These are phyloP conservation scores for Sitta europaea DNA, from an alignment of 2,113 vertebrate species.

Conservation along the genomic window DNA sequence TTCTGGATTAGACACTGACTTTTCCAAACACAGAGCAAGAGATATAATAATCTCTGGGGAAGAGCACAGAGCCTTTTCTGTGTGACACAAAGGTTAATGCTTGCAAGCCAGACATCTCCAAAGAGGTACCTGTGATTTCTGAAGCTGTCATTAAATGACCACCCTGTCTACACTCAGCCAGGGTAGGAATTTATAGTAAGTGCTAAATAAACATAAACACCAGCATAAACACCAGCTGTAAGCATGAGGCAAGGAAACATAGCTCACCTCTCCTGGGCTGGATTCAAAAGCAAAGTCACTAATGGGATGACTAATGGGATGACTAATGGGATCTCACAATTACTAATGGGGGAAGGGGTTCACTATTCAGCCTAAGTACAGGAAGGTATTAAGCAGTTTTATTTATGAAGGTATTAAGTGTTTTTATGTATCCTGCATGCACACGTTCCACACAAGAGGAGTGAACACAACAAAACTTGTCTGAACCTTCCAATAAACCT, in stretches of 20 bases:
- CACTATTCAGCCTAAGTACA: background rate
- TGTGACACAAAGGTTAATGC: background rate
- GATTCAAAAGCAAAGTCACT: background rate
- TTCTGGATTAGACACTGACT: background rate
- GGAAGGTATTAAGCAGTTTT: background rate
- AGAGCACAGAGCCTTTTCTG: background rate
- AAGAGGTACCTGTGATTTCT: background rate
- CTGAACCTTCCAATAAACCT: background rate
- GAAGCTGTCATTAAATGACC: background rate
- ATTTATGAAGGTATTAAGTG: background rate
- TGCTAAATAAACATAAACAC: background rate
- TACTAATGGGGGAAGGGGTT: background rate
- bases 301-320: constrained; percentile 2
- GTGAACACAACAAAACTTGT: background rate
- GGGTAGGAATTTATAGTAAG: background rate
- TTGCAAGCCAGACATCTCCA: background rate
- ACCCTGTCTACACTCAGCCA: background rate
- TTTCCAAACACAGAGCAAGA: background rate
- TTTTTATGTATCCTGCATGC: background rate
- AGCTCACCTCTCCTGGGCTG: background rate
- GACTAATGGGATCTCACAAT: background rate
- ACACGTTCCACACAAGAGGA: background rate
- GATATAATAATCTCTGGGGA: background rate
- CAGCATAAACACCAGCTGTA: background rate
- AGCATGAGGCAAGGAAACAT: accelerated